phyloP scores from a whole-genome alignment of 2,113 vertebrate species.

The Pseudorectes ferrugineus region DNA sequence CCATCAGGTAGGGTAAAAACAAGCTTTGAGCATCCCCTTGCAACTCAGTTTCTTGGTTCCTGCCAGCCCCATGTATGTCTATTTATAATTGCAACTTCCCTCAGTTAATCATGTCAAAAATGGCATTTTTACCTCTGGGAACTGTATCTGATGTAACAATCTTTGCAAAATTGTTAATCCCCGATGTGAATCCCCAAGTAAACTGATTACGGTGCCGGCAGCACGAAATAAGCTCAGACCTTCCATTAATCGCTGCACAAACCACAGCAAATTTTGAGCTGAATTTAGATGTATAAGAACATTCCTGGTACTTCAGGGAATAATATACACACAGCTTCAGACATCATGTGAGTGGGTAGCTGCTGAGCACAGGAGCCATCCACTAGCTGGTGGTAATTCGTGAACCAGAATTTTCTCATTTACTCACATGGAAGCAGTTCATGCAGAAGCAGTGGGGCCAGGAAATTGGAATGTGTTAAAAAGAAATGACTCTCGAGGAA shows the following conservation, averaged over 20 bases:
- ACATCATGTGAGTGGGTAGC: slow-evolving; percentile 37
- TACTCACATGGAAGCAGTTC: neutral
- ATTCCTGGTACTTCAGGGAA: neutral
- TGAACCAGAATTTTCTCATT: neutral
- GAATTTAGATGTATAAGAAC: slow-evolving; percentile 7
- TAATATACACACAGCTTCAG: slow-evolving; percentile 16
- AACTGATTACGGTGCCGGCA: neutral
- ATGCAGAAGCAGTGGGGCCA: neutral
- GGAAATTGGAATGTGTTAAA: neutral
- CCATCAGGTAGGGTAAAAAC: neutral
- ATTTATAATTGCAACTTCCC: slow-evolving; percentile 21
- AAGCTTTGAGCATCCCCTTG: neutral
- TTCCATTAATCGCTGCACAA: slow-evolving; percentile 5
- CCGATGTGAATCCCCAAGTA: slow-evolving; percentile 7
- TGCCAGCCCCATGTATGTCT: neutral
- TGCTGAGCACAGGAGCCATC: slow-evolving; percentile 10
- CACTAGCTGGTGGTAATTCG: neutral
- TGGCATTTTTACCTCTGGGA: slow-evolving; percentile 13
- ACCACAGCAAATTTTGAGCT: neutral
- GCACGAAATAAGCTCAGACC: neutral
- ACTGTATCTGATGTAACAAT: neutral
- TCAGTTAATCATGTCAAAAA: slow-evolving; percentile 30
- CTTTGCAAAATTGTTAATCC: slow-evolving; percentile 16
- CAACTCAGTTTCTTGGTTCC: neutral
- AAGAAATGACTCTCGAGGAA: neutral